phyloP scores from a whole-genome alignment of 1,140 invertebrate genomes.

The Brachionus paranguensis region DNA sequence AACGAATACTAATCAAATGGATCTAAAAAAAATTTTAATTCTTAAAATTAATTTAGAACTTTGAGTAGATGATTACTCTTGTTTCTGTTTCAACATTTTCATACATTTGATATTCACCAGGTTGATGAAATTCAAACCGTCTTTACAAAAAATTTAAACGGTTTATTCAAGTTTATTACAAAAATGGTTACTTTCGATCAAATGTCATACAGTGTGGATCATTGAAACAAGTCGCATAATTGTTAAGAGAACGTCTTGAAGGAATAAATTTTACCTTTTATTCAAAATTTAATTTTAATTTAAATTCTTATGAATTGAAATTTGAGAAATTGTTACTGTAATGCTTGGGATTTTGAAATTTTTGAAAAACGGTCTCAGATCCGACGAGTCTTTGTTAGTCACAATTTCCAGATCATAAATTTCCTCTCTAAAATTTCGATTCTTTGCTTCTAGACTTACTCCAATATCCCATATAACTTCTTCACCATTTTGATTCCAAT shows the following conservation, averaged over 20 bases:
- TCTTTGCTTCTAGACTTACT: background rate
- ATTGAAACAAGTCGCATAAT: background rate
- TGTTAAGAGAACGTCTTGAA: background rate
- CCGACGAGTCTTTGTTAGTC: background rate
- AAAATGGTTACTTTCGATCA: background rate
- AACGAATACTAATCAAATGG: background rate
- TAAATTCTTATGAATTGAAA: background rate
- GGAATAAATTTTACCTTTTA: background rate
- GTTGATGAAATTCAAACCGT: conserved; percentile 7
- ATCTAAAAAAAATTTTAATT: background rate
- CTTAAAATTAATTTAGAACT: background rate
- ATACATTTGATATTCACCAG: conserved; percentile 16
- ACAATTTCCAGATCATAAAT: background rate
- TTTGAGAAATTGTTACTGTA: background rate
- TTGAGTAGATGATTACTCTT: background rate
- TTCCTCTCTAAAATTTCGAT: background rate
- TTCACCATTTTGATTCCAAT: background rate
- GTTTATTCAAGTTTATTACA: background rate
- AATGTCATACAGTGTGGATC: conserved; percentile 7
- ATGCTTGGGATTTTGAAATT: background rate
- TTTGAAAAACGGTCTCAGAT: background rate
- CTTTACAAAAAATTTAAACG: background rate
- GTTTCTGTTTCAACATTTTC: background rate
- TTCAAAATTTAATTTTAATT: background rate
- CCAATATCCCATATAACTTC: background rate